Percentiles rank a stretch among this genome's conserved stretches.
Evolutionary conservation across 2,888 invertebrate species (phyloP).

Genomic region (Eupithecia dodoneata): DNA sequence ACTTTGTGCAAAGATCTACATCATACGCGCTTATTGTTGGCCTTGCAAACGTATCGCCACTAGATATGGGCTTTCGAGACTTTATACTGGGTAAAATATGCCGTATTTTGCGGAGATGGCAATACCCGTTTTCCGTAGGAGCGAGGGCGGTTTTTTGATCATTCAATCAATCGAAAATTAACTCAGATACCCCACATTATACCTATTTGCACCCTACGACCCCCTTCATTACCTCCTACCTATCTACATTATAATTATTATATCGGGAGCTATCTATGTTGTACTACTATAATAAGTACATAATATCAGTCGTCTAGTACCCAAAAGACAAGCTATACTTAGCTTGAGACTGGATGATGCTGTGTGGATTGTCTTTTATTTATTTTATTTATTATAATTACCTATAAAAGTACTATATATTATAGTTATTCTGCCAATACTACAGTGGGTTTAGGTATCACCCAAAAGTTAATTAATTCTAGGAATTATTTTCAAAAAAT

Average conservation of each 20-base stretch:
- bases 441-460: background rate
- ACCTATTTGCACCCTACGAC: no score
- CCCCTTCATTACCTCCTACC: background rate
- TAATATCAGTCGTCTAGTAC: no score
- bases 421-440: background rate
- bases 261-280: no score
- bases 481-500: background rate
- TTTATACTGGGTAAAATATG: background rate
- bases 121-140: background rate
- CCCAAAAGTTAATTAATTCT: background rate
- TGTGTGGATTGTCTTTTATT: no score
- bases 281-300: no score
- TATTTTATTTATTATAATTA: no score
- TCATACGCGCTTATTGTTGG: constrained; percentile 57
- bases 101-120: background rate
- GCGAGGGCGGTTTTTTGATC: background rate
- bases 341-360: no score
- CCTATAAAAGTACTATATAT: no score
- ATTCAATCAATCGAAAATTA: background rate
- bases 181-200: background rate
- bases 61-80: constrained; percentile 1
- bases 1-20: constrained; percentile 34
- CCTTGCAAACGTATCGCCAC: constrained; percentile 16
- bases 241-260: background rate
- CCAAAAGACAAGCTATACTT: no score